Percentiles rank a stretch among this genome's conserved stretches.
These are phyloP conservation scores for Netelia fuscicornis DNA, from an alignment of 2,888 invertebrate genomes.

Conservation along the genomic window DNA sequence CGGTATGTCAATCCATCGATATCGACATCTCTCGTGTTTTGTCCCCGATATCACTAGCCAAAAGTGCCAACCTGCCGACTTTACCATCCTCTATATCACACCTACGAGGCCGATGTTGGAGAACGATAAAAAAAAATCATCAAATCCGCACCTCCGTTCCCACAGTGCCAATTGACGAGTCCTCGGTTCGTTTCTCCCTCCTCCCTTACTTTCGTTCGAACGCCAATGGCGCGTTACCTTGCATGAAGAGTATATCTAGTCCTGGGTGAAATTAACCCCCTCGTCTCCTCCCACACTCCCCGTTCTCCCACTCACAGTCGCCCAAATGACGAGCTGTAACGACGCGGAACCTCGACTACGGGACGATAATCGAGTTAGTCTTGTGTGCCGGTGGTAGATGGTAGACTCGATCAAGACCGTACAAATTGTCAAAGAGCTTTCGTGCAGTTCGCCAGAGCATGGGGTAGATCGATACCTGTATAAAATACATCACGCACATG, in stretches of 20 bases:
- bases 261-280: too few species aligned
- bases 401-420: constrained; percentile 16
- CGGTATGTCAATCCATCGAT: constrained; percentile 35
- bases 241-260: too few species aligned
- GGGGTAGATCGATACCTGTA: constrained; percentile 19
- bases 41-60: constrained; percentile 7
- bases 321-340: constrained; percentile 31
- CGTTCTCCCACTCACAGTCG: too few species aligned
- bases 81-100: background rate
- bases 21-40: constrained; percentile 63
- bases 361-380: constrained; percentile 43
- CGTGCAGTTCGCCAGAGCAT: constrained; percentile 7
- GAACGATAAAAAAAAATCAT: too few species aligned
- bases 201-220: too few species aligned
- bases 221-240: too few species aligned
- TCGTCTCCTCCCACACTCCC: too few species aligned
- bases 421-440: constrained; percentile 46
- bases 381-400: constrained; percentile 13
- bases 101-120: background rate
- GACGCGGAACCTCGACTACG: constrained; percentile 38
- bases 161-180: too few species aligned
- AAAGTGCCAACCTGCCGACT: background rate
- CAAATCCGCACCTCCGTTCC: too few species aligned
- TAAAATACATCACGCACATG: too few species aligned
- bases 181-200: too few species aligned